Conservation (phyloP, 2,797 vertebrate genomes). For the Ctenochaetus hawaiiensis region DNA sequence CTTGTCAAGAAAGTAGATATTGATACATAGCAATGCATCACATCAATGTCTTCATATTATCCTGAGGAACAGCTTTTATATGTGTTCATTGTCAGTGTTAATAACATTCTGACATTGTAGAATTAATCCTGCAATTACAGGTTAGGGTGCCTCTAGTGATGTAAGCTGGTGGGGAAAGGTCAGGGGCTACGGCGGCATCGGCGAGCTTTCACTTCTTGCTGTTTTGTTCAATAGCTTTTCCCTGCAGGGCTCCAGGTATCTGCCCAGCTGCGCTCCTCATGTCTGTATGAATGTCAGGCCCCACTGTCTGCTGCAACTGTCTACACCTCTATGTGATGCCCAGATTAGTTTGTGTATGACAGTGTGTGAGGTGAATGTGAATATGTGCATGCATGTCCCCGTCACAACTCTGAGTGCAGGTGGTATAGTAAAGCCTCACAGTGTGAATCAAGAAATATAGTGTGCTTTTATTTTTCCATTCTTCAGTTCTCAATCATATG, state of each 20-base stretch:
- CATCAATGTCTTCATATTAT: neutral
- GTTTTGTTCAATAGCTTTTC: constrained; percentile 66
- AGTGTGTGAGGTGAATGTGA: constrained; percentile 64
- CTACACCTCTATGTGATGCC: constrained; percentile 53
- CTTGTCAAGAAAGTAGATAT: no score
- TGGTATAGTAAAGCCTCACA: constrained; percentile 55
- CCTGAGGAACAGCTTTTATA: neutral
- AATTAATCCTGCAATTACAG: constrained; percentile 53
- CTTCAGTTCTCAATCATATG: constrained; percentile 19
- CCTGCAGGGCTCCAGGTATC: constrained; percentile 52
- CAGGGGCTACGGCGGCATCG: constrained; percentile 41
- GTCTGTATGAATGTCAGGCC: constrained; percentile 58
- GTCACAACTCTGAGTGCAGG: constrained; percentile 52
- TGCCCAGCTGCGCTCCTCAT: constrained; percentile 42
- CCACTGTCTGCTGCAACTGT: constrained; percentile 45
- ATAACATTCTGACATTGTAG: constrained; percentile 45
- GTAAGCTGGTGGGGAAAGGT: constrained; percentile 62
- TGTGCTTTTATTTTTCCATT: constrained; percentile 46
- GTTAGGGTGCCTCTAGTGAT: constrained; percentile 39
- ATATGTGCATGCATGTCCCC: constrained; percentile 27
- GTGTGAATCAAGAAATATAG: constrained; percentile 42
- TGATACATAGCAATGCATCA: constrained; percentile 7
- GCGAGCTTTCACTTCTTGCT: constrained; percentile 48
- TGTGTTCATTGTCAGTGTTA: constrained; percentile 10
- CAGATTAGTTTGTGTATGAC: constrained; percentile 54